Evolutionary conservation across 2,113 vertebrate genomes (phyloP), one percentile per base, ranked within the genome.

Genomic region (Mesitornis unicolor): DNA sequence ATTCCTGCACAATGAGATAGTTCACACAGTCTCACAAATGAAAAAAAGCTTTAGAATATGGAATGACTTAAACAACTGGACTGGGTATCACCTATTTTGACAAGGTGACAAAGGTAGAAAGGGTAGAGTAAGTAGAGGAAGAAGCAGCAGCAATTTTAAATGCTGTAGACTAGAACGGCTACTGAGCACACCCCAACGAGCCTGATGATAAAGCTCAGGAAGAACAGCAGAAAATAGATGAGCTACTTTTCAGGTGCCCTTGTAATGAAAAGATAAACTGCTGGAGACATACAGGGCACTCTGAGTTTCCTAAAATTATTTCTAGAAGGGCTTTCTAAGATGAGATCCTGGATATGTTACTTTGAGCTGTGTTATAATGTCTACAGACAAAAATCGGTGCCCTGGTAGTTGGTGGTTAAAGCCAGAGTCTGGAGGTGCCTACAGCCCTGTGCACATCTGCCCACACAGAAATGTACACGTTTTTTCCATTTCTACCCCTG

Each of bases 151-250:
- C 64, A 73, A 35, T 82, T 87, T 54, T 50, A 65, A 31, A 42
- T 54, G n/a, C 42, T 42, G 21, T 36, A 14, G 51, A 33, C 28
- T 67, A 67, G 77, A 73, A 7, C 1, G 1, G 51, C 70, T 54
- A 18, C 35, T 2, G 11, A 59, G 51, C 40, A 36, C 1, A 0
- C 29, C 36, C 11, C n/a, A 21, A 15, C 4, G 22, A 36, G 45
- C 0, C 1, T 28, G 68, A 16, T 33, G 24, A 28, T 50, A 40
- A 57, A 80, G 69, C 63, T 38, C 31, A n/a, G 31, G 81, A 35
- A 90, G 29, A 10, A 9, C 45, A n/a, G 14, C 47, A 50, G 64
- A n/a, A 60, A 54, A 71, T 16, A 59, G 28, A 21, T 13, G 35
- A 54, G 40, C 42, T 28, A 5, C 69, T 70, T 79, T 50, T 25